Percentiles rank a stretch among this genome's conserved stretches.
Evolutionary conservation across 1,140 invertebrate genomes (phyloP).

Genomic region (Cydia strobilella): DNA sequence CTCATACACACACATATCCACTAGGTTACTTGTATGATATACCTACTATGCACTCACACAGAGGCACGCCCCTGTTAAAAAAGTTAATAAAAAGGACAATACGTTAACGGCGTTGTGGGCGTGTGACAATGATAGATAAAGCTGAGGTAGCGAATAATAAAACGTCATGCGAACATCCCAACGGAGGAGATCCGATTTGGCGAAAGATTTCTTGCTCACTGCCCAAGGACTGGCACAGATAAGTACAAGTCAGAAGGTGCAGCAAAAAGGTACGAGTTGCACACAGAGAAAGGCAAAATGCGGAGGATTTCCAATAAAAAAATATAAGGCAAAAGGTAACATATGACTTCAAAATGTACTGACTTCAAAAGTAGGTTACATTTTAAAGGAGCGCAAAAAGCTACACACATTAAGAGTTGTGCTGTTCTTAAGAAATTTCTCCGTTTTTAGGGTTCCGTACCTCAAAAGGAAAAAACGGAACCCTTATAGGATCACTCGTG

Average conservation of each 20-base stretch:
- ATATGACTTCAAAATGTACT: too few relatives aligned
- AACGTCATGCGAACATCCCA: conserved; percentile 45
- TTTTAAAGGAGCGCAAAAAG: too few relatives aligned
- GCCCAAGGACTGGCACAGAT: conserved; percentile 15
- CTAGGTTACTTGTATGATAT: not conserved
- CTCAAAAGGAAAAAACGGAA: too few relatives aligned
- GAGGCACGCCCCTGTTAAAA: conserved; percentile 3
- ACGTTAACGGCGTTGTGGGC: conserved; percentile 26
- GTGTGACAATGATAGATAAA: conserved; percentile 49
- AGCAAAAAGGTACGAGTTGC: not conserved
- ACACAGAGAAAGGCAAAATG: too few relatives aligned
- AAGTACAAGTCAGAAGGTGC: not conserved
- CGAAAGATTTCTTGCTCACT: conserved; percentile 34
- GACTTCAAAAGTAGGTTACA: too few relatives aligned
- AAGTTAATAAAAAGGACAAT: conserved; percentile 33
- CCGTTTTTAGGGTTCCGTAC: too few relatives aligned
- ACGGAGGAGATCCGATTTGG: conserved; percentile 36
- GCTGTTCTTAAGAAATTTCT: too few relatives aligned
- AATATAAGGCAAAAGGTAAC: too few relatives aligned
- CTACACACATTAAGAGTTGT: too few relatives aligned
- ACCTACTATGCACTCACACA: conserved; percentile 17
- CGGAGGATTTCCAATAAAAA: too few relatives aligned
- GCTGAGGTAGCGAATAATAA: conserved; percentile 45
- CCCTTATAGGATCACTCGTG: too few relatives aligned
- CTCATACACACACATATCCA: not conserved